A percentile compares a stretch with the other conserved stretches of the same genome.
Conservation (phyloP, 2,113 vertebrate genomes). For the Coptodon rendalli region DNA sequence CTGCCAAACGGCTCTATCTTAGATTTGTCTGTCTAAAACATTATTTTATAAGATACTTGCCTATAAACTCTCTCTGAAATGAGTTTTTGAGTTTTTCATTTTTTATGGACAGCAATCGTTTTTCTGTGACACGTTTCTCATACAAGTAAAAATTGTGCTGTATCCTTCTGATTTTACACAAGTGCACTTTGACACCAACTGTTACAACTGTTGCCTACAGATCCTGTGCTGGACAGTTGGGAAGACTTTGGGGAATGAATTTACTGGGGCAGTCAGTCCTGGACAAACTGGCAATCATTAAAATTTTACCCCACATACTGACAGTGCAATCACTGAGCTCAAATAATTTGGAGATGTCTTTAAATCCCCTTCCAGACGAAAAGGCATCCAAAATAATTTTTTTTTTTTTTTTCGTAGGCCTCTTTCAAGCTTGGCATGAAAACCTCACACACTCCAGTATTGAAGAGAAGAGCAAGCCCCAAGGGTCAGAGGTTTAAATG, state of each 20-base stretch:
- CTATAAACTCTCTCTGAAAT: neutral
- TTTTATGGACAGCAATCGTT: neutral
- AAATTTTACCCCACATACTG: neutral
- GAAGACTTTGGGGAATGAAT: neutral
- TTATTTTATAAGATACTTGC: neutral
- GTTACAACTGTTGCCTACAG: neutral
- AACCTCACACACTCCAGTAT: neutral
- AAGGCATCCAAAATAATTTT: neutral
- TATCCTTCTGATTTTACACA: neutral
- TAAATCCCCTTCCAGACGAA: neutral
- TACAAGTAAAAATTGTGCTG: neutral
- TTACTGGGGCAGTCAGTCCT: neutral
- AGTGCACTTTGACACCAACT: neutral
- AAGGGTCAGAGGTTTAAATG: neutral
- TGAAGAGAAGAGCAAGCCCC: neutral
- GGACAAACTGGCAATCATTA: neutral
- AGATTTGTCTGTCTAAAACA: neutral
- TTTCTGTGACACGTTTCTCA: neutral
- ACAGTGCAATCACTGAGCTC: neutral
- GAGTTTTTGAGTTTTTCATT: neutral
- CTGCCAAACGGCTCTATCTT: neutral
- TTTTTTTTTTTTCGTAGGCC: neutral
- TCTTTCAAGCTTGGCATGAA: neutral
- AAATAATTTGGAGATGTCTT: neutral
- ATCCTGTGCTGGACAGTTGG: neutral